Evolutionary conservation across 2,888 invertebrate species (phyloP), one percentile per base, ranked within the genome.

Genomic region (Pyrgus malvae): DNA sequence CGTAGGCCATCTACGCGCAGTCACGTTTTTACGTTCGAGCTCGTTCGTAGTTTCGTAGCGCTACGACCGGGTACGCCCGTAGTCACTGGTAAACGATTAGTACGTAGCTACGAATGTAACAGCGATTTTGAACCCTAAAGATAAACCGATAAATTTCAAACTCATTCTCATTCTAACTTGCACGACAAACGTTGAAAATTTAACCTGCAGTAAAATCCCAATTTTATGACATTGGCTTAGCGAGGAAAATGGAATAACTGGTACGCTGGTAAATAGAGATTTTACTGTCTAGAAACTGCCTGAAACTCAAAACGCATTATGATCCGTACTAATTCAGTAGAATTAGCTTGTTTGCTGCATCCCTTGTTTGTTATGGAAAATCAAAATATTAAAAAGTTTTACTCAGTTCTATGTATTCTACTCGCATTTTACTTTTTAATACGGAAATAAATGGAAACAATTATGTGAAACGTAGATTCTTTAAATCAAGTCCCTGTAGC

Each of bases 1-100:
- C 78, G 84, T 83, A 85, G 84, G 64, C 62, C 9, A 62, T 68
- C 76, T 79, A 79, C 76, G 72, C 65, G 70, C 73, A 73, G 78
- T 72, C 71, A 78, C 77, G 77, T 72, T 74, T 70, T 73, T 70
- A 76, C 78, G n/a, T n/a, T n/a, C n/a, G n/a, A n/a, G n/a, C n/a
- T n/a, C n/a, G n/a, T n/a, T n/a, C n/a, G n/a, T n/a, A n/a, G 77
- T 69, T 60, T 59, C 64, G 65, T 65, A 66, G 63, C 59, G 70
- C 82, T 82, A 80, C 81, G 74, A 62, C 40, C 48, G 4, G 71
- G 76, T 80, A 79, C 80, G 74, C 53, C 65, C 21, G 25, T 37
- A 14, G n/a, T 48, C 29, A 5, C 12, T 35, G 16, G 35, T 46
- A 23, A 35, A 42, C 49, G 49, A n/a, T 50, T 31, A 49, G 16